Evolutionary conservation across 2,113 vertebrate genomes (phyloP), one percentile per base, ranked within the genome.

Genomic region (Dromas ardeola): DNA sequence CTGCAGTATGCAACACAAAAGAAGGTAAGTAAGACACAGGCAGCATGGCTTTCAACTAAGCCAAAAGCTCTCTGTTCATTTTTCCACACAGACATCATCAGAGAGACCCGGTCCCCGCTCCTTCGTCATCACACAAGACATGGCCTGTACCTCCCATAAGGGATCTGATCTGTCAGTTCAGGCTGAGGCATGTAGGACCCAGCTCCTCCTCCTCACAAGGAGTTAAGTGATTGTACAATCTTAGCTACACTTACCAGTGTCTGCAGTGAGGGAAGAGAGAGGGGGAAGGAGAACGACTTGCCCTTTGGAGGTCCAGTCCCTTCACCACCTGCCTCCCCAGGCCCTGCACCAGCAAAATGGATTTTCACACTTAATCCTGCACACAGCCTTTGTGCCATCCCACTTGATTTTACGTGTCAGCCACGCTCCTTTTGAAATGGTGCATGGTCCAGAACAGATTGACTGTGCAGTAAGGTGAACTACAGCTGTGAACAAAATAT

Each of bases 401-500:
- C 45, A 56, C 1, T 1, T 34, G 43, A 76, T 61, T 74, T 40
- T 19, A 38, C 2, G 2, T 20, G 61, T 49, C 69, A 87, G 83
- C 56, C 15, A 0, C 1, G 3, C 29, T 70, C 20, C 73, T 63
- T 65, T 26, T 4, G 1, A 79, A 72, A 70, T 2, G 5, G 30
- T 26, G 40, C 21, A 13, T 2, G 36, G 70, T 27, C 63, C 45
- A 38, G 65, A 59, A 49, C 49, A 88, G 71, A 74, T 1, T 20
- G 6, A 36, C 84, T 47, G 70, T 5, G 5, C 42, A 23, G 23
- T 50, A 65, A 93, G 71, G 89, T 73, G 42, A 87, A 22, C n/a
- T 79, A 79, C 91, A 94, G 83, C 94, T 78, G 88, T 29, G 59
- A 92, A 52, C 80, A 76, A 36, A 79, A 52, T 22, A 12, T 53